phyloP scores from a whole-genome alignment of 2,113 vertebrate genomes.

The Rynchops niger region DNA sequence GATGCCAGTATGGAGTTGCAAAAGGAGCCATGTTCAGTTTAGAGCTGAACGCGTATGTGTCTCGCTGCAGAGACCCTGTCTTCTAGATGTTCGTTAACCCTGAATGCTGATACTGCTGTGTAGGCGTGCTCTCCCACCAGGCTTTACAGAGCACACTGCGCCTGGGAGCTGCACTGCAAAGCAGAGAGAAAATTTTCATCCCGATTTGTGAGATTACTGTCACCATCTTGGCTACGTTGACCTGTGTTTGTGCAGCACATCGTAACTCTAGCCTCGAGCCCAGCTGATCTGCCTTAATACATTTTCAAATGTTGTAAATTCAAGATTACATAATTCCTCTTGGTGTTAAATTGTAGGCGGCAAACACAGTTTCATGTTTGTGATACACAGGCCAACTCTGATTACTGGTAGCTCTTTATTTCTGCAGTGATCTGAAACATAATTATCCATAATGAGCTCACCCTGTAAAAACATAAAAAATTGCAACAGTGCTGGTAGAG shows the following conservation, averaged over 20 bases:
- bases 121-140: not conserved
- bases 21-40: not conserved
- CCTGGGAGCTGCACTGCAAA: not conserved
- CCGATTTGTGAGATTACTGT: fast-evolving
- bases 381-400: not conserved
- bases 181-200: not conserved
- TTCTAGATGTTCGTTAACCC: not conserved
- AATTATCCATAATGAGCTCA: constrained; percentile 53
- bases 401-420: not conserved
- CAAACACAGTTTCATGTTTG: not conserved
- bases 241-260: not conserved
- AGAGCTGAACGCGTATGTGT: fast-evolving
- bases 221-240: fast-evolving
- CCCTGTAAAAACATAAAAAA: not conserved
- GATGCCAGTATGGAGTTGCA: not conserved
- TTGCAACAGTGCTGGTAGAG: not conserved
- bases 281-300: constrained; percentile 5
- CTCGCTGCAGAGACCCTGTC: not conserved
- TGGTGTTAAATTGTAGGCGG: not conserved
- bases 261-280: not conserved
- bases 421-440: constrained; percentile 16
- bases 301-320: constrained; percentile 21
- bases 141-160: not conserved
- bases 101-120: fast-evolving
- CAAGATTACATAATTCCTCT: constrained; percentile 35